Conservation (phyloP, 2,113 vertebrate genomes). For the Callaeas wilsoni region DNA sequence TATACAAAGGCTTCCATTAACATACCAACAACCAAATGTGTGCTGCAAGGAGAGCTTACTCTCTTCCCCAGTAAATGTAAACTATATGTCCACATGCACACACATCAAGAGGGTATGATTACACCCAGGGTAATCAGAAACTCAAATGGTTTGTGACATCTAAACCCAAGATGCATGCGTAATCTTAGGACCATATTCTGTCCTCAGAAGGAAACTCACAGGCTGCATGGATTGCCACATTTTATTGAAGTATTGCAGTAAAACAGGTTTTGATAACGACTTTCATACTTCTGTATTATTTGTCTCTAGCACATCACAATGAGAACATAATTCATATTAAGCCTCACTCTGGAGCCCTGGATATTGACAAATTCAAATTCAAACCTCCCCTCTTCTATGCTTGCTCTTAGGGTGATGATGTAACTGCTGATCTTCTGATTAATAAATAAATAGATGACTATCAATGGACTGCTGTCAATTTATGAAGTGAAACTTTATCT, state of each 20-base stretch:
- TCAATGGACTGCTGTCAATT: neutral
- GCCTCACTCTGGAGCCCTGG: neutral
- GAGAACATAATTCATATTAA: neutral
- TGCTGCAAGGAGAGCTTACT: neutral
- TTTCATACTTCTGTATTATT: neutral
- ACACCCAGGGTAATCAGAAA: neutral
- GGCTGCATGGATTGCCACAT: neutral
- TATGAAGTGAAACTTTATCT: neutral
- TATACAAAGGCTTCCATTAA: constrained; percentile 18
- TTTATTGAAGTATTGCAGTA: neutral
- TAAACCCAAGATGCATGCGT: neutral
- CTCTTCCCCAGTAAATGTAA: neutral
- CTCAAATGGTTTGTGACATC: neutral
- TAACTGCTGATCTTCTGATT: neutral
- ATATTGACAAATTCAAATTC: neutral
- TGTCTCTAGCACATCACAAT: neutral
- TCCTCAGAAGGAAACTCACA: neutral
- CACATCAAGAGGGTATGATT: neutral
- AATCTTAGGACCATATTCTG: neutral
- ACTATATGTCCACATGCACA: neutral
- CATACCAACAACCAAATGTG: neutral
- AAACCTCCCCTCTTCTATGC: neutral
- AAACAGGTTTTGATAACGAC: neutral
- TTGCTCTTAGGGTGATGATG: neutral
- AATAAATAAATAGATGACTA: neutral